Conservation (phyloP, 1,140 invertebrate genomes). For the Drosophila mauritiana region DNA sequence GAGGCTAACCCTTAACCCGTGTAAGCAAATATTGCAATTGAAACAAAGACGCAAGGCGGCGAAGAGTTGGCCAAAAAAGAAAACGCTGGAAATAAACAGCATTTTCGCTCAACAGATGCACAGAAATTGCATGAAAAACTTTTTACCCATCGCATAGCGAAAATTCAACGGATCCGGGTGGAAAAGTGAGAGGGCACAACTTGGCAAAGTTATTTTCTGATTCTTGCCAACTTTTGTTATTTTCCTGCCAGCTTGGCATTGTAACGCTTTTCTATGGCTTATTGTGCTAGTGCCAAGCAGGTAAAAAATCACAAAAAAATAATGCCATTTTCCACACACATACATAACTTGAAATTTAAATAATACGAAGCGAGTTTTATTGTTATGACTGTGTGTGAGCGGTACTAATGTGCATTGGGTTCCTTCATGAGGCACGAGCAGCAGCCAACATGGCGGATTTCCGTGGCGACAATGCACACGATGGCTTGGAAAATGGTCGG, state of each 20-base stretch:
- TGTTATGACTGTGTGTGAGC: conserved; percentile 16
- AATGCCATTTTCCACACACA: conserved; percentile 4
- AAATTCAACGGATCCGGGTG: not conserved
- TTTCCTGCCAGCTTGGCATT: conserved; percentile 63
- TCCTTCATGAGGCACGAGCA: conserved; percentile 15
- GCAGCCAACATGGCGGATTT: conserved; percentile 77
- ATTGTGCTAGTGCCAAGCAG: conserved; percentile 57
- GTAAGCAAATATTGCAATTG: conserved; percentile 56
- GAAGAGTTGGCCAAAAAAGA: conserved; percentile 19
- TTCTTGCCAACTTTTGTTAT: conserved; percentile 65
- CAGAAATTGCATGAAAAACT: conserved; percentile 52
- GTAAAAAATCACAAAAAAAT: conserved; percentile 47
- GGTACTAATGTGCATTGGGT: conserved; percentile 56
- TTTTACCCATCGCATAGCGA: conserved; percentile 24
- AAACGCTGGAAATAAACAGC: conserved; percentile 12
- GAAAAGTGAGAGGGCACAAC: not conserved
- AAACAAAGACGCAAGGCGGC: conserved; percentile 32
- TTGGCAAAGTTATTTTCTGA: conserved; percentile 43
- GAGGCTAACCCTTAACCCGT: conserved; percentile 23
- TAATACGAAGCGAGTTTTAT: conserved; percentile 57
- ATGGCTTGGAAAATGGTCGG: conserved; percentile 40
- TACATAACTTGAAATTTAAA: conserved; percentile 62
- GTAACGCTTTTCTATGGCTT: conserved; percentile 72
- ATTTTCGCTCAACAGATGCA: conserved; percentile 69
- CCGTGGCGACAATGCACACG: conserved; percentile 77